These are phyloP conservation scores for Uria lomvia DNA, from an alignment of 2,113 vertebrate genomes.

Conservation along the genomic window DNA sequence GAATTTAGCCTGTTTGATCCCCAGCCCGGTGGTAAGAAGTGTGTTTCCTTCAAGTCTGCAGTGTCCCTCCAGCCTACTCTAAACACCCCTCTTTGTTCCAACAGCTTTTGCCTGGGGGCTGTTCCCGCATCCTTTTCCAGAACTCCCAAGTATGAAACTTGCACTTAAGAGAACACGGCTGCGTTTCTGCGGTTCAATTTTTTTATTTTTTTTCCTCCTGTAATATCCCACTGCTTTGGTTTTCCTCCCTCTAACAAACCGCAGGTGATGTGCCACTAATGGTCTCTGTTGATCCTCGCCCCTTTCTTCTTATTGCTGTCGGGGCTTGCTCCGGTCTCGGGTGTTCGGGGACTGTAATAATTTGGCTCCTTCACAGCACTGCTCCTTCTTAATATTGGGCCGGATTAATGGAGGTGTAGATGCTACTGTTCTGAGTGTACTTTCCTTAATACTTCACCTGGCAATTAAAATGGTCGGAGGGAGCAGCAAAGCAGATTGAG, in stretches of 20 bases:
- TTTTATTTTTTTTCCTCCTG: too few relatives aligned
- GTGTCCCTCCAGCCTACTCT: background rate
- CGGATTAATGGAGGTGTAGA: background rate
- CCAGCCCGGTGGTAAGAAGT: background rate
- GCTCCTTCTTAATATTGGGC: background rate
- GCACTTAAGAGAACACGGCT: background rate
- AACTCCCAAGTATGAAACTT: background rate
- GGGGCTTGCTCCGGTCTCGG: background rate
- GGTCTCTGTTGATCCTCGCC: background rate
- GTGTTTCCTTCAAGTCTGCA: background rate
- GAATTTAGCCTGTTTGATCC: background rate
- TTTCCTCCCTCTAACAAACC: background rate
- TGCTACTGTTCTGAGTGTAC: background rate
- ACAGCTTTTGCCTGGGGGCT: background rate
- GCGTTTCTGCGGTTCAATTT: fast-evolving
- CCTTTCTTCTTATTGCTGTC: fast-evolving
- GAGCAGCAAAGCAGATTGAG: background rate
- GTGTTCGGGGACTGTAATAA: background rate
- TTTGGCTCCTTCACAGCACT: background rate
- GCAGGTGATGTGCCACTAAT: background rate
- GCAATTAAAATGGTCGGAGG: background rate
- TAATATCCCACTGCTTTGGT: background rate
- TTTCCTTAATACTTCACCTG: background rate
- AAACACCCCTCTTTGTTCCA: background rate
- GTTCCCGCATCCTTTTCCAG: background rate